These are phyloP conservation scores for Apodemia duryi DNA, from an alignment of 2,888 invertebrate species.

Conservation along the genomic window DNA sequence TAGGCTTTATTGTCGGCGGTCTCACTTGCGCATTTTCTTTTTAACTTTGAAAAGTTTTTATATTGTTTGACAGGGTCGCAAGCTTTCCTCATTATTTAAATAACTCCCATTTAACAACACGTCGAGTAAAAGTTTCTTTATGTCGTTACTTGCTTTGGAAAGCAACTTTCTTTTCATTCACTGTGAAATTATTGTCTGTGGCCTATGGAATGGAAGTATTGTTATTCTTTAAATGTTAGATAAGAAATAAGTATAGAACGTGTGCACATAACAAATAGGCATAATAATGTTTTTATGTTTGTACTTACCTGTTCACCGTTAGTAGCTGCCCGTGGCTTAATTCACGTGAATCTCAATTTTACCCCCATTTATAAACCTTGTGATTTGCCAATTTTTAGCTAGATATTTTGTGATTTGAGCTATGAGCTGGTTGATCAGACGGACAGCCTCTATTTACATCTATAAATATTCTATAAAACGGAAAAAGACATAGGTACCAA, in stretches of 20 bases:
- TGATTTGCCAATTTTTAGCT: too few relatives aligned
- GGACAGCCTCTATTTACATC: too few relatives aligned
- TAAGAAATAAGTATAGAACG: not conserved
- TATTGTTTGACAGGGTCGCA: not conserved
- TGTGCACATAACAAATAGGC: not conserved
- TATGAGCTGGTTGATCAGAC: too few relatives aligned
- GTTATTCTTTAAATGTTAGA: not conserved
- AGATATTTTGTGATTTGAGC: too few relatives aligned
- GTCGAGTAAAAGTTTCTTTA: not conserved
- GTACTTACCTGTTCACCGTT: too few relatives aligned
- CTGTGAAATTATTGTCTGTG: constrained; percentile 8
- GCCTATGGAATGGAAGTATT: not conserved
- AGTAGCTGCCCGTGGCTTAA: too few relatives aligned
- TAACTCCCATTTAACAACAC: constrained; percentile 7
- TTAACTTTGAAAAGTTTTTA: not conserved
- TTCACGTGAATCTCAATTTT: too few relatives aligned
- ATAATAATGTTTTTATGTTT: not conserved
- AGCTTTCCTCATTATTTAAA: not conserved
- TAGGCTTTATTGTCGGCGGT: too few relatives aligned
- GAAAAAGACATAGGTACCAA: too few relatives aligned
- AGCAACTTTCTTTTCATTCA: not conserved
- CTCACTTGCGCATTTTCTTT: too few relatives aligned
- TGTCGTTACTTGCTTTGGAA: constrained; percentile 9
- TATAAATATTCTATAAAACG: too few relatives aligned
- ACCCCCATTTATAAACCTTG: too few relatives aligned